Percentiles rank a stretch among this genome's conserved stretches.
These are phyloP conservation scores for Yponomeuta evonymella DNA, from an alignment of 2,888 invertebrate species.

Conservation along the genomic window DNA sequence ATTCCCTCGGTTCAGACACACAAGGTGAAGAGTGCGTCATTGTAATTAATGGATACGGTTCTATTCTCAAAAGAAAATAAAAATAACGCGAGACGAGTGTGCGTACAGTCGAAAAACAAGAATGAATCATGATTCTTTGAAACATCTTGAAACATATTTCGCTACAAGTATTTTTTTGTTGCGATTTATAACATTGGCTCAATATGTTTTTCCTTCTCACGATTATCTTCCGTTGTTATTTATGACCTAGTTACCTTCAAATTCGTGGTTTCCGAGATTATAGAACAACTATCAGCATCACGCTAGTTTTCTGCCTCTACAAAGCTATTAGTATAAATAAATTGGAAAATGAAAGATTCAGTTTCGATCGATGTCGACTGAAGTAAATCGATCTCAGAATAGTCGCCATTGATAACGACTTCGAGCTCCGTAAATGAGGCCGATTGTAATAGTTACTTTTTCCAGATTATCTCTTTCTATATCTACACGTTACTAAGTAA, in stretches of 20 bases:
- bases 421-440: too few species aligned
- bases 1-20: slow-evolving; percentile 38
- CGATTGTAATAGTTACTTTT: too few species aligned
- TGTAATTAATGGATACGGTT: slow-evolving; percentile 66
- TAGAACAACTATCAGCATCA: background rate
- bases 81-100: slow-evolving; percentile 48
- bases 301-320: too few species aligned
- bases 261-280: background rate
- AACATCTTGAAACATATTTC: slow-evolving; percentile 41
- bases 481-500: too few species aligned
- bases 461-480: too few species aligned
- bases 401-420: too few species aligned
- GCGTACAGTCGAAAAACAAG: slow-evolving; percentile 46
- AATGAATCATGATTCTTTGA: slow-evolving; percentile 61
- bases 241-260: background rate
- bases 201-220: background rate
- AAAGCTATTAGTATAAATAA: too few species aligned
- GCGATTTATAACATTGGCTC: slow-evolving; percentile 11
- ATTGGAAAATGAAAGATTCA: too few species aligned
- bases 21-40: slow-evolving; percentile 59
- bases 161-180: slow-evolving; percentile 16
- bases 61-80: slow-evolving; percentile 70
- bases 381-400: too few species aligned
- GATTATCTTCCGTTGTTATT: background rate
- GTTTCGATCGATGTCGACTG: too few species aligned